Conservation (phyloP, 2,888 invertebrate species). For the Aspidiotus destructor region DNA sequence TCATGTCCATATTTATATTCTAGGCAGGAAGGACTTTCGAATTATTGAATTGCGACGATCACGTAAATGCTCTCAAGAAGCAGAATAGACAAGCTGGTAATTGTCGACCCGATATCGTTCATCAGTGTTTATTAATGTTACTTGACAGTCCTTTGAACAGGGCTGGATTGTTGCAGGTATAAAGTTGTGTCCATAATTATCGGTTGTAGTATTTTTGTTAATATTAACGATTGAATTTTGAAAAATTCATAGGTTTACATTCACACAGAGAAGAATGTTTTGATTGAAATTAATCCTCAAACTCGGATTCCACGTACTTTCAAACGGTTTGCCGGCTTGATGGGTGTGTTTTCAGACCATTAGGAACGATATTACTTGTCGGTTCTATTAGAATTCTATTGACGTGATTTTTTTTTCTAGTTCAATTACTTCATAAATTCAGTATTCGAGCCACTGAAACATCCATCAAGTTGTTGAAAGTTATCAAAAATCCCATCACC, state of each 20-base stretch:
- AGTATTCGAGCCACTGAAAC: constrained; percentile 83
- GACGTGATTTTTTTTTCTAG: constrained; percentile 48
- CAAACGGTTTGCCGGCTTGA: constrained; percentile 90
- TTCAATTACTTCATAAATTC: constrained; percentile 91
- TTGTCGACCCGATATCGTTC: constrained; percentile 92
- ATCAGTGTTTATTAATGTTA: constrained; percentile 94
- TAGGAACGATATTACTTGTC: neutral
- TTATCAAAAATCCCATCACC: constrained; percentile 91
- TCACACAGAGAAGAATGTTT: constrained; percentile 80
- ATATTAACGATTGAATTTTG: neutral
- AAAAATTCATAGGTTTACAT: constrained; percentile 57
- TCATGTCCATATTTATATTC: constrained; percentile 38
- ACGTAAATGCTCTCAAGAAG: constrained; percentile 70
- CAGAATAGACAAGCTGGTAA: constrained; percentile 76
- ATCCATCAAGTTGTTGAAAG: constrained; percentile 80
- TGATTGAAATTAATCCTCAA: constrained; percentile 93
- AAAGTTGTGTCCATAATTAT: neutral
- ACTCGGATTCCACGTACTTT: constrained; percentile 94
- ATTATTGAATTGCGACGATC: constrained; percentile 88
- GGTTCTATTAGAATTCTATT: neutral
- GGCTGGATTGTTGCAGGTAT: constrained; percentile 80
- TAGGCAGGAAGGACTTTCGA: constrained; percentile 82
- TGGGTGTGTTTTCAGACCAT: constrained; percentile 55
- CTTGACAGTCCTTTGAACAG: constrained; percentile 95
- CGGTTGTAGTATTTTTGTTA: neutral